Evolutionary conservation across 1,140 invertebrate species (phyloP).

Genomic region (Heliconius hewitsoni): DNA sequence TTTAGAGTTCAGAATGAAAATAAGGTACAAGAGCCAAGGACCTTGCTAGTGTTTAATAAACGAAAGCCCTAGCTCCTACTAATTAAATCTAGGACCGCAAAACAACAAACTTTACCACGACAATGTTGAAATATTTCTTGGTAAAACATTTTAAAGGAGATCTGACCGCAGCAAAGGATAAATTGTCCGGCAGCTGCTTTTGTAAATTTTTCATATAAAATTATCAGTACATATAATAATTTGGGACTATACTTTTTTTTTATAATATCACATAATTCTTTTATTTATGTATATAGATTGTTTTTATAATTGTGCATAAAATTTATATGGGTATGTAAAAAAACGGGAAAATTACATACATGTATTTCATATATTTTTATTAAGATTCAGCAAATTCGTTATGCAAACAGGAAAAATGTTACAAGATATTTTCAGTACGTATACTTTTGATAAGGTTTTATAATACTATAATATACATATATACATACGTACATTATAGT

Average conservation of each 20-base stretch:
- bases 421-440: not conserved
- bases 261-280: too few relatives aligned
- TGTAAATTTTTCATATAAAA: not conserved
- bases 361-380: not conserved
- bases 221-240: not conserved
- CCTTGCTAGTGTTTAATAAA: not conserved
- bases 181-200: not conserved
- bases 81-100: constrained; percentile 9
- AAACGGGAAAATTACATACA: not conserved
- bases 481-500: too few relatives aligned
- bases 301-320: too few relatives aligned
- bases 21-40: not conserved
- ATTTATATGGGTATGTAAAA: too few relatives aligned
- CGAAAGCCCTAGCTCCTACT: not conserved
- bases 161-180: constrained; percentile 4
- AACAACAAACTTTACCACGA: constrained; percentile 3
- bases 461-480: too few relatives aligned
- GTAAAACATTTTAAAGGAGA: not conserved
- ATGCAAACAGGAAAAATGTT: not conserved
- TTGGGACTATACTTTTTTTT: not conserved
- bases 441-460: not conserved
- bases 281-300: too few relatives aligned
- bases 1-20: not conserved
- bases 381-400: not conserved
- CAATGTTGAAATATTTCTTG: constrained; percentile 5